A percentile compares a stretch with the other conserved stretches of the same genome.
phyloP scores from a whole-genome alignment of 2,888 invertebrate genomes.

The Dolomedes plantarius region DNA sequence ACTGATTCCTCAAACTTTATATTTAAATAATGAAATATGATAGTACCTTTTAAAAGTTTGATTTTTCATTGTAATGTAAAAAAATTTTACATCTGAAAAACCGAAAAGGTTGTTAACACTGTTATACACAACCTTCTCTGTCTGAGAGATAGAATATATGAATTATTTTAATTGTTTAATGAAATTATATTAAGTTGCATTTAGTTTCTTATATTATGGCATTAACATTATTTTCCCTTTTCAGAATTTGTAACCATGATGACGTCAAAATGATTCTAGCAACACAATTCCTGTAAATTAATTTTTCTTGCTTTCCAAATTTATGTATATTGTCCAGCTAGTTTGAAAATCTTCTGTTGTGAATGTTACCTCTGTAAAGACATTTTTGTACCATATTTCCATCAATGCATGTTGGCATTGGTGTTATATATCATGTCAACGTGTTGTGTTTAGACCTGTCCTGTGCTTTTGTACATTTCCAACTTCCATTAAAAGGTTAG shows the following conservation, averaged over 20 bases:
- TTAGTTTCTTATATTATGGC: no score
- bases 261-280: slow-evolving; percentile 74
- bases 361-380: slow-evolving; percentile 72
- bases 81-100: no score
- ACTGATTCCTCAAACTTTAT: no score
- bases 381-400: slow-evolving; percentile 72
- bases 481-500: slow-evolving; percentile 71
- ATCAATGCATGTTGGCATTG: slow-evolving; percentile 70
- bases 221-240: slow-evolving; percentile 29
- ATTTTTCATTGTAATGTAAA: no score
- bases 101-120: no score
- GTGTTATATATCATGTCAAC: slow-evolving; percentile 68
- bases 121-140: no score
- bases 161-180: no score
- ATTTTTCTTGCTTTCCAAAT: slow-evolving; percentile 71
- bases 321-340: slow-evolving; percentile 71
- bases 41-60: no score
- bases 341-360: slow-evolving; percentile 58
- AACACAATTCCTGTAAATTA: slow-evolving; percentile 60
- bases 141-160: no score
- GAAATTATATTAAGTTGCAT: no score
- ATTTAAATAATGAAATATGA: no score
- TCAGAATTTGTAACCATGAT: slow-evolving; percentile 74
- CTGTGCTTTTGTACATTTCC: slow-evolving; percentile 72
- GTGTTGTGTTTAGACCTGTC: slow-evolving; percentile 67